These are phyloP conservation scores for Campylomormyrus tamandua DNA, from an alignment of 2,113 vertebrate genomes.

Conservation along the genomic window DNA sequence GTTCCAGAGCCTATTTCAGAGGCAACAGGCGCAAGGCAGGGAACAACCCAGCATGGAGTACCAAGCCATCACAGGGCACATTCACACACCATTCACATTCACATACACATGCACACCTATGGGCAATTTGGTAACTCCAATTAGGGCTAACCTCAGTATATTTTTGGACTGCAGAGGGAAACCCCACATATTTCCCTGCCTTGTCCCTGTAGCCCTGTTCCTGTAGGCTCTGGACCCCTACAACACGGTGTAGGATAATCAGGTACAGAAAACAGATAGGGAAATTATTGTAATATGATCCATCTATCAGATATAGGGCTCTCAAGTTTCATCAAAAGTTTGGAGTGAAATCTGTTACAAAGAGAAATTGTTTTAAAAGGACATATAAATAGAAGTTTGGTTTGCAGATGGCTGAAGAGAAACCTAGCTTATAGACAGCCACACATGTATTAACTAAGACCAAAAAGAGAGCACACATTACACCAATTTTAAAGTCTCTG, in stretches of 20 bases:
- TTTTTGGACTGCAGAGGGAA: not conserved
- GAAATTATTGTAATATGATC: too few species aligned
- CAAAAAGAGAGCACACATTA: too few species aligned
- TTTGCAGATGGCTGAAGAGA: not conserved
- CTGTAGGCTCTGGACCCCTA: not conserved
- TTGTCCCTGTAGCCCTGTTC: not conserved
- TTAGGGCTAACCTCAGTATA: not conserved
- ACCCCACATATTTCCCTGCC: not conserved
- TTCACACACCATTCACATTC: not conserved
- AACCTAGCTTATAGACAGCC: not conserved
- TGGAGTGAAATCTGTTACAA: not conserved
- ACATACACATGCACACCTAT: not conserved
- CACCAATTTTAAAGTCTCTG: too few species aligned
- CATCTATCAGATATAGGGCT: too few species aligned
- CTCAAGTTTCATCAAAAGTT: too few species aligned
- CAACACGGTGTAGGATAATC: not conserved
- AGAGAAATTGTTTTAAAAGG: not conserved
- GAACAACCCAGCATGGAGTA: not conserved
- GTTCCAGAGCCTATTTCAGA: not conserved
- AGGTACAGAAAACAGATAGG: not conserved
- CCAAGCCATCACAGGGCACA: not conserved
- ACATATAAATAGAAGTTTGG: not conserved
- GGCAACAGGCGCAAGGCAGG: not conserved
- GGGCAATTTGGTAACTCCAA: not conserved
- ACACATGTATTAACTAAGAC: too few species aligned